Conservation (phyloP, 92 coral and sea anemone genomes). For the Palythoa heliodiscus region DNA sequence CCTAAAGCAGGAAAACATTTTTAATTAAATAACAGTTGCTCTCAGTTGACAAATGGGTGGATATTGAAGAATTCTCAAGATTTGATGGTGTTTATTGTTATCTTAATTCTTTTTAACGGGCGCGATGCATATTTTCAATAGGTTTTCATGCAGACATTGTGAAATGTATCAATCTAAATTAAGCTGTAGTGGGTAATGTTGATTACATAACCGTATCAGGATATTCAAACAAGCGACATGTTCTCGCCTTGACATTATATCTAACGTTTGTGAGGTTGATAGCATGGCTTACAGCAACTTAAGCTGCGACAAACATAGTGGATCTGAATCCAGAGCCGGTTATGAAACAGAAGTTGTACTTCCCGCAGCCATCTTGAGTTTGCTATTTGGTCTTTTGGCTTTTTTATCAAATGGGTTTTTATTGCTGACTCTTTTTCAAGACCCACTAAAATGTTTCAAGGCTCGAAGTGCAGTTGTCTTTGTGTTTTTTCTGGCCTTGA, state of each 20-base stretch:
- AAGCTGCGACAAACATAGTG: background rate
- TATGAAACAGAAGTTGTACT: conserved; percentile 26
- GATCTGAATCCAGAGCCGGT: background rate
- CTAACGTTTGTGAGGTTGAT: background rate
- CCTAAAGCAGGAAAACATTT: no score
- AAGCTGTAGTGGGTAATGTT: no score
- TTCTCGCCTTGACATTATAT: background rate
- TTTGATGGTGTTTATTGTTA: no score
- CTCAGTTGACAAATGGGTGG: no score
- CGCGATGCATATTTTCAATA: no score
- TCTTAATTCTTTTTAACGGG: no score
- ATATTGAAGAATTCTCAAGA: no score
- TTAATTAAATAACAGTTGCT: no score
- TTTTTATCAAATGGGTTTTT: conserved; percentile 66
- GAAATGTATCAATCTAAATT: no score
- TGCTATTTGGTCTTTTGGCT: conserved; percentile 57
- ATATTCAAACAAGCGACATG: background rate
- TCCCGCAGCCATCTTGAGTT: conserved; percentile 61
- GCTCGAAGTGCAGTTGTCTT: conserved; percentile 59
- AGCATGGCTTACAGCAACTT: background rate
- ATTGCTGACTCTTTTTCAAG: conserved; percentile 63
- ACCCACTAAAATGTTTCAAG: conserved; percentile 64
- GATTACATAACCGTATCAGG: no score
- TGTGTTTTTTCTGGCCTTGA: conserved; percentile 59
- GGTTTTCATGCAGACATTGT: no score